Base-by-base conservation (phyloP, 2,797 vertebrate genomes). In the Lemur catta region DNA sequence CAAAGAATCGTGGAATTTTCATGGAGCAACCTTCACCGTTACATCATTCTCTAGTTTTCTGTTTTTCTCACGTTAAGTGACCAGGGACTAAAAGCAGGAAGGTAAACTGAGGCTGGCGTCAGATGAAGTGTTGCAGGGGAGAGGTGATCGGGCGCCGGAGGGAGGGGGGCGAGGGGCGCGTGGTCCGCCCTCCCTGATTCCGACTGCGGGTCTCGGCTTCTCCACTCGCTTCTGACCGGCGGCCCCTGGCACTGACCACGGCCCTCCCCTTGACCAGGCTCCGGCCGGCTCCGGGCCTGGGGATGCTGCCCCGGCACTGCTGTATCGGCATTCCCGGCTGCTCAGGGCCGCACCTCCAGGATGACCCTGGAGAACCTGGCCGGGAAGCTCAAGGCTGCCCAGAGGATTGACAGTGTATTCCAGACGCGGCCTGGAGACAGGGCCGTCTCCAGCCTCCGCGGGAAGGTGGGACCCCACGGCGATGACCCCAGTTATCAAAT, bases 281-380 rank as follows among this genome's bases (percentile, higher is more conserved):
- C 30, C 26, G 30, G 35, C 30, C 67, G 28, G 41, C 17, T 67
- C 26, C 0, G 17, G 17, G 57, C 24, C 38, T 38, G 38, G 38
- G 38, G 38, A 38, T 4, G 38, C 57, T 28, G 11, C 14, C 4
- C n/a, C 71, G 50, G 50, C 26, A 33, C 41, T 30, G 4, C 9
- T 10, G 15, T 11, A 1, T 26, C 0, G 10, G 24, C 2, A 38
- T 12, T 61, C 28, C 79, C 30, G 52, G 33, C 0, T 4, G 20
- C 52, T 71, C 59, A 0, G 38, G 35, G 30, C 4, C 13, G 17
- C 65, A 10, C 13, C 52, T 30, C 43, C 33, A 12, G 12, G 13
- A 30, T 48, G n/a, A 43, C n/a, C 26, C 20, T 35, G 38, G 9
- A 82, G 22, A 0, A 2, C 33, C 75, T 33, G 35, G n/a, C 76